Conservation (phyloP, 2,113 vertebrate genomes). For the Equus quagga region DNA sequence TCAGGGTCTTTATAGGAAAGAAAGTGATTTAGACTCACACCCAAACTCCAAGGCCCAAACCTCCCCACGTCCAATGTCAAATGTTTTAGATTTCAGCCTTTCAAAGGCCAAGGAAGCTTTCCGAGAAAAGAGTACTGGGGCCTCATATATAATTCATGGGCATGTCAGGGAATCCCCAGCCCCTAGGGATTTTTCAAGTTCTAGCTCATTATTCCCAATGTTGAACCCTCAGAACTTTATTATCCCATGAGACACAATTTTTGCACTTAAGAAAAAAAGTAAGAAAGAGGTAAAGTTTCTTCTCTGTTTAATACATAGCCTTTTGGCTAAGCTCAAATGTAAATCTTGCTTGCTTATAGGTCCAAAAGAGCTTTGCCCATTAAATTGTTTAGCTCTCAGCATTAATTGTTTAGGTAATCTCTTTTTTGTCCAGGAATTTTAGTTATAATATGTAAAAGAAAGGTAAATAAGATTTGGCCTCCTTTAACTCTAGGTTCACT, state of each 20-base stretch:
- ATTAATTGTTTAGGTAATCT: too few relatives aligned
- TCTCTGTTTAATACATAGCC: not conserved
- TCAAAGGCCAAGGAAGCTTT: not conserved
- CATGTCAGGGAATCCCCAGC: not conserved
- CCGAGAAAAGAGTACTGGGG: not conserved
- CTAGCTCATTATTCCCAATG: slow-evolving; percentile 19
- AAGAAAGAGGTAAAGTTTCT: not conserved
- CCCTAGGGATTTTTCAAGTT: not conserved
- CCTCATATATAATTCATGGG: not conserved
- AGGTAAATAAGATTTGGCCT: not conserved
- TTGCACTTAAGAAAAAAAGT: not conserved
- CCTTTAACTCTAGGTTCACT: not conserved
- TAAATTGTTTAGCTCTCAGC: too few relatives aligned
- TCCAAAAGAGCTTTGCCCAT: too few relatives aligned
- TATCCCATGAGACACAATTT: not conserved
- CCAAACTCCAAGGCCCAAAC: not conserved
- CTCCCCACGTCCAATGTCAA: not conserved
- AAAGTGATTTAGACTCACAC: not conserved
- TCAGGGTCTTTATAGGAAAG: not conserved
- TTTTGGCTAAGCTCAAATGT: too few relatives aligned
- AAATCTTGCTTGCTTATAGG: too few relatives aligned
- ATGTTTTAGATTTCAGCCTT: not conserved
- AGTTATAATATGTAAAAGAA: too few relatives aligned
- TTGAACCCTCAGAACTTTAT: not conserved
- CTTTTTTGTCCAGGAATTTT: too few relatives aligned